A percentile compares a stretch with the other conserved stretches of the same genome.
phyloP scores from a whole-genome alignment of 2,888 invertebrate species.

The Adelphocoris suturalis region DNA sequence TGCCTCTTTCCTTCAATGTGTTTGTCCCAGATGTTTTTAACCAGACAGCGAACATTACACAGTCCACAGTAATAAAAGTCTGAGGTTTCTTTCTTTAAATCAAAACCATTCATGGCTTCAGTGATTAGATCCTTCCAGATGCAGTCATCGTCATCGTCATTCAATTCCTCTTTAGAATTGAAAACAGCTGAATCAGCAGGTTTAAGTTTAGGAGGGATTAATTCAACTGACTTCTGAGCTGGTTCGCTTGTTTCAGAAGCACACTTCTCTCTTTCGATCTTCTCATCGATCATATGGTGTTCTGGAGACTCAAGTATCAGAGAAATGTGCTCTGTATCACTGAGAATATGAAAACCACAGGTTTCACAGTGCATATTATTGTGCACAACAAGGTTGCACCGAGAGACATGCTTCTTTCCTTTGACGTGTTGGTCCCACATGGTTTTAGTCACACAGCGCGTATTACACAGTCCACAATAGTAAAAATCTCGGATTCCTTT shows the following conservation, averaged over 20 bases:
- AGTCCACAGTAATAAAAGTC: conserved; percentile 3
- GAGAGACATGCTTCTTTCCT: neutral
- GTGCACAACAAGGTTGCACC: neutral
- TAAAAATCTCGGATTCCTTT: neutral
- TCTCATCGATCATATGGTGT: neutral
- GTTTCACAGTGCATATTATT: neutral
- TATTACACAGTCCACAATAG: conserved; percentile 38
- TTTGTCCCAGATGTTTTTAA: neutral
- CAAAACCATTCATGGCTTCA: neutral
- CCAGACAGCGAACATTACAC: neutral
- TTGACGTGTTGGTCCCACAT: neutral
- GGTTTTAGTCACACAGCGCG: neutral
- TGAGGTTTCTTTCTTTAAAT: neutral
- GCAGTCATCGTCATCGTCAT: neutral
- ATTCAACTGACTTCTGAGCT: neutral
- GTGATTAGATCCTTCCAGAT: conserved; percentile 5
- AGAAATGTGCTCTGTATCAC: neutral
- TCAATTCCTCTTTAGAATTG: neutral
- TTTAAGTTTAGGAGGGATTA: neutral
- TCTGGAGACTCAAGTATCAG: neutral
- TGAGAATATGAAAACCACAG: neutral
- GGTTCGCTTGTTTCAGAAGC: neutral
- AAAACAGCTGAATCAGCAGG: too few relatives aligned
- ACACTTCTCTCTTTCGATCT: neutral
- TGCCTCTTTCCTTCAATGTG: neutral